Base-by-base conservation (phyloP, 1,140 invertebrate species). In the Eurosta solidaginis region DNA sequence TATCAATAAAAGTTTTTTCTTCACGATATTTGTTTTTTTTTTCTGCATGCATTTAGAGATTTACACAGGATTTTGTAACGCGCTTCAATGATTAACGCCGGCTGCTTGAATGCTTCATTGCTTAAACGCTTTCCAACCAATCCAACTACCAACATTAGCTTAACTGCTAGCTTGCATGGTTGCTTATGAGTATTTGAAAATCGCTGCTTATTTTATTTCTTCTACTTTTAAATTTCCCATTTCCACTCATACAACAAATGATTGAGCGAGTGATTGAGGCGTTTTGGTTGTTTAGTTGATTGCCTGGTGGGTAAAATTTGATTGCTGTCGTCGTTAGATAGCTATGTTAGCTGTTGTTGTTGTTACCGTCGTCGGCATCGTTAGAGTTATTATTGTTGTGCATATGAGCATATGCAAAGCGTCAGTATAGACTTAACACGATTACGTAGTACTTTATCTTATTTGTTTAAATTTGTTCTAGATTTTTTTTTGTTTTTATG, bases 401-500 rank as follows among this genome's bases (percentile, higher is more conserved):
- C n/a, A 40, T 68, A 68, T 68, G 59, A 68, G 40, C 59, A 68
- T 68, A 68, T 68, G 59, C 59, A 68, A 40, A n/a, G 29, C 59
- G 40, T 68, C 59, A 22, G n/a, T 40, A n/a, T n/a, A 68, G 59
- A 40, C 59, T 40, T 68, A 68, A 68, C 59, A 29, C 59, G 59
- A 68, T 68, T 68, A 68, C 59, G 59, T 68, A 68, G 59, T 68
- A 68, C 59, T 68, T 68, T 40, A 68, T 68, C 59, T 68, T 68
- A 40, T 68, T 68, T 68, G 59, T 42, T 68, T 68, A 68, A 68
- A 14, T 68, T 68, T 6, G 59, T 36, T 68, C 40, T 59, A 33
- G 25, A 33, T 29, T 14, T 33, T 59, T 59, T 36, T 27, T 2
- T 33, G 3, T 2, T n/a, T 6, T 3, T 4, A 29, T 4, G n/a